Evolutionary conservation across 2,888 invertebrate genomes (phyloP).

Genomic region (Metopia argyrocephala): DNA sequence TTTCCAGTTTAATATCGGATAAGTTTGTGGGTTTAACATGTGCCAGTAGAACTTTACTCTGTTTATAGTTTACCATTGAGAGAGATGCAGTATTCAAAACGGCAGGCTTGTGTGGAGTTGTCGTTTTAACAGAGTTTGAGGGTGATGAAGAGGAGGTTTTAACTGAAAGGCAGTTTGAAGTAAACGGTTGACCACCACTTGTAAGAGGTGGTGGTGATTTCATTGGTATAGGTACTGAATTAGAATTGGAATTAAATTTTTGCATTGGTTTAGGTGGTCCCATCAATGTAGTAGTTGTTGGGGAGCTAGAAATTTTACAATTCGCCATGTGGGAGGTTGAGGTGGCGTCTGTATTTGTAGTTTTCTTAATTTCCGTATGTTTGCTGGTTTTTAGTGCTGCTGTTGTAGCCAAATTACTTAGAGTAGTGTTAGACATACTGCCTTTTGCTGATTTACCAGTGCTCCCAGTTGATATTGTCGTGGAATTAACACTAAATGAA

Average conservation of each 20-base stretch:
- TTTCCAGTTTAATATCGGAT: slow-evolving; percentile 40
- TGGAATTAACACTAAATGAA: slow-evolving; percentile 53
- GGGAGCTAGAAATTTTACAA: slow-evolving; percentile 61
- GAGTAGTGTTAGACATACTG: slow-evolving; percentile 24
- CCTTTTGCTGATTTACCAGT: slow-evolving; percentile 3
- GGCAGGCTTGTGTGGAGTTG: background rate
- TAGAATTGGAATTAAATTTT: slow-evolving; percentile 76
- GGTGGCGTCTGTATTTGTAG: slow-evolving; percentile 6
- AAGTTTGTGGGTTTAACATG: slow-evolving; percentile 49
- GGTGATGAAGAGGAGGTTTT: background rate
- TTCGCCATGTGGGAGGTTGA: too few species aligned
- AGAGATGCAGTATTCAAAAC: slow-evolving; percentile 44
- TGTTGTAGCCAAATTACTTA: too few species aligned
- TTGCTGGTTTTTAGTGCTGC: too few species aligned
- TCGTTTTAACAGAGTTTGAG: background rate
- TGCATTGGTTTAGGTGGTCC: slow-evolving; percentile 81
- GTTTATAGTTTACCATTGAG: slow-evolving; percentile 51
- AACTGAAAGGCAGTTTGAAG: slow-evolving; percentile 3
- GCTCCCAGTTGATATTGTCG: slow-evolving; percentile 31
- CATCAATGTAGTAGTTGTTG: slow-evolving; percentile 73
- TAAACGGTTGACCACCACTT: slow-evolving; percentile 21
- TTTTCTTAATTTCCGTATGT: slow-evolving; percentile 16
- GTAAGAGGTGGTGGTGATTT: slow-evolving; percentile 63
- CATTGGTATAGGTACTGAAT: slow-evolving; percentile 67
- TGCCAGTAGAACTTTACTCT: slow-evolving; percentile 55